A percentile compares a stretch with the other conserved stretches of the same genome.
Evolutionary conservation across 2,888 invertebrate genomes (phyloP).

Genomic region (Parascotia fuliginaria): DNA sequence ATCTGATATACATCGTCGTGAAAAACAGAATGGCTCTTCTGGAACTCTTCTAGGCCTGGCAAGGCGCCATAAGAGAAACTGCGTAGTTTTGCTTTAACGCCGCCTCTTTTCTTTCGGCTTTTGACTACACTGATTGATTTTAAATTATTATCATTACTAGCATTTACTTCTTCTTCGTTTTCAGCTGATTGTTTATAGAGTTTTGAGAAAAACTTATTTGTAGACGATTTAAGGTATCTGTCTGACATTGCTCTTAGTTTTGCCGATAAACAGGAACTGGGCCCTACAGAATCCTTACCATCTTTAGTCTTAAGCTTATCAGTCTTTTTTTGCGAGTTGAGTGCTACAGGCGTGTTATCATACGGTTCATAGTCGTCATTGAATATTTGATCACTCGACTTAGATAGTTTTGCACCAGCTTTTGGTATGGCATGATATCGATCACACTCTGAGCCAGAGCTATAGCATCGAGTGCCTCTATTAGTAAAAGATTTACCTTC

Average conservation of each 20-base stretch:
- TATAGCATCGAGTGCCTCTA: slow-evolving; percentile 79
- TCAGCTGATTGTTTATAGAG: slow-evolving; percentile 85
- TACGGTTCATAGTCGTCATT: slow-evolving; percentile 81
- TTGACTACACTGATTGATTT: slow-evolving; percentile 66
- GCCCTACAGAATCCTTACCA: slow-evolving; percentile 79
- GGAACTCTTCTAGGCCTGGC: slow-evolving; percentile 90
- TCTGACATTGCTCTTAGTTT: slow-evolving; percentile 91
- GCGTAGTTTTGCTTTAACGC: slow-evolving; percentile 84
- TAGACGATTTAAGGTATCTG: slow-evolving; percentile 89
- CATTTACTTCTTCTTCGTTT: slow-evolving; percentile 59
- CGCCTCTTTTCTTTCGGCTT: slow-evolving; percentile 73
- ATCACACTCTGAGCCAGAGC: slow-evolving; percentile 82
- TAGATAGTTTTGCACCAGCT: slow-evolving; percentile 76
- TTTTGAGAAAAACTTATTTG: slow-evolving; percentile 89
- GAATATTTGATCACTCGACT: slow-evolving; percentile 84
- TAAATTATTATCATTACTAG: slow-evolving; percentile 60
- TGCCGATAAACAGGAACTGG: slow-evolving; percentile 88
- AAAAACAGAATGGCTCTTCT: slow-evolving; percentile 87
- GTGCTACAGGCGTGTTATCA: slow-evolving; percentile 56
- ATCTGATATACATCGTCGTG: slow-evolving; percentile 85
- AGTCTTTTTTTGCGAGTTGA: slow-evolving; percentile 78
- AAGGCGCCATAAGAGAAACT: slow-evolving; percentile 91
- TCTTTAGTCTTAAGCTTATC: slow-evolving; percentile 78
- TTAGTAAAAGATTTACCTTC: slow-evolving; percentile 72
- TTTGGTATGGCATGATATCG: slow-evolving; percentile 77